These are phyloP conservation scores for Carcharodon carcharias DNA, from an alignment of 2,797 vertebrate genomes.

Conservation along the genomic window DNA sequence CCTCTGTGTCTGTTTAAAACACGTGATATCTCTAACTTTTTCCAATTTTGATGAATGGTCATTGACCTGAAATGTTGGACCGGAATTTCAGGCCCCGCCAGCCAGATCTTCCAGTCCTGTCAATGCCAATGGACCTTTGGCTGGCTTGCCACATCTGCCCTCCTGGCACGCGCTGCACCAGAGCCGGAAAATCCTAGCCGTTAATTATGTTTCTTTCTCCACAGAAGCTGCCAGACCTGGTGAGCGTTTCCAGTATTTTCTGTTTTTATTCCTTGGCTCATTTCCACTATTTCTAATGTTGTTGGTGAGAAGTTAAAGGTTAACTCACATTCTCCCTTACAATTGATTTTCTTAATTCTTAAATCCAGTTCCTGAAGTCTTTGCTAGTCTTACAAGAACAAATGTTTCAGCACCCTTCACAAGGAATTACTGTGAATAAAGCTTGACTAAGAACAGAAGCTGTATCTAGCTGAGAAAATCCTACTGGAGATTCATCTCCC, in stretches of 20 bases:
- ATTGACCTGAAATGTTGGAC: not conserved
- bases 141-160: too few species aligned
- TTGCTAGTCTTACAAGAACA: not conserved
- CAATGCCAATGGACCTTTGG: too few species aligned
- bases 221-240: not conserved
- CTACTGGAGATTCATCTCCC: not conserved
- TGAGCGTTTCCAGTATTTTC: not conserved
- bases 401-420: not conserved
- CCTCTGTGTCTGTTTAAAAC: not conserved
- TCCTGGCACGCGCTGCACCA: too few species aligned
- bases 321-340: not conserved
- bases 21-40: not conserved
- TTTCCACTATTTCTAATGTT: not conserved
- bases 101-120: too few species aligned
- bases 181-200: too few species aligned
- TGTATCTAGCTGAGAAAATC: not conserved
- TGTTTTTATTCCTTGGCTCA: not conserved
- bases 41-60: not conserved
- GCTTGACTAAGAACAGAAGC: not conserved
- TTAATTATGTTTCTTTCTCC: not conserved
- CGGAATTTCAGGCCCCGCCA: too few species aligned
- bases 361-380: not conserved
- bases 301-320: not conserved
- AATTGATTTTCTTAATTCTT: conserved; percentile 1
- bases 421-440: conserved; percentile 14